Percentiles rank a stretch among this genome's conserved stretches.
Conservation (phyloP, 2,113 vertebrate species). For the Neotoma lepida region DNA sequence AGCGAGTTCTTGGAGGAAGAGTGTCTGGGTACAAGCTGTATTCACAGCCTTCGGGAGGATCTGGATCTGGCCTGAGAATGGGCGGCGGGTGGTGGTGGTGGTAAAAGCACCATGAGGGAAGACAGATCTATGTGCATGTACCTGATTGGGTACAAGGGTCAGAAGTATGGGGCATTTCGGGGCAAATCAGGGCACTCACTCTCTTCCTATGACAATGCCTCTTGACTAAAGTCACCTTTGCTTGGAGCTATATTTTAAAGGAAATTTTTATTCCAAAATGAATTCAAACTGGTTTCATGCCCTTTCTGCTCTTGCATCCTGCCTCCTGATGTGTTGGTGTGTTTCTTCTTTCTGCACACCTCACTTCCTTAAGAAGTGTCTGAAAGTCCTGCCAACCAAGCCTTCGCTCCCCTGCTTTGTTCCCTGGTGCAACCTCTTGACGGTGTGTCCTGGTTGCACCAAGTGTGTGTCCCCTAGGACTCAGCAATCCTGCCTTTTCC, state of each 20-base stretch:
- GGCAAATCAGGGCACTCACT: background rate
- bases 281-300: background rate
- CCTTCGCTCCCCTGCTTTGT: background rate
- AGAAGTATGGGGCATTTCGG: background rate
- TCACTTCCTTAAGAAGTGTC: background rate
- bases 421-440: background rate
- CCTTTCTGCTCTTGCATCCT: background rate
- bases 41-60: background rate
- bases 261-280: background rate
- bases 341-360: background rate
- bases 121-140: background rate
- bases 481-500: background rate
- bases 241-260: background rate
- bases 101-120: rapidly evolving
- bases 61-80: background rate
- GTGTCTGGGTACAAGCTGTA: background rate
- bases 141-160: too few relatives aligned
- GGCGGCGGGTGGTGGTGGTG: too few relatives aligned
- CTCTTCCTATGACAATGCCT: background rate
- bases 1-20: background rate
- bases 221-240: background rate
- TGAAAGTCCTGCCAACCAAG: background rate
- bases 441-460: background rate
- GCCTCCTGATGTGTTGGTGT: background rate
- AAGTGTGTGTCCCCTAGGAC: background rate